phyloP scores from a whole-genome alignment of 2,113 vertebrate species.

The Protobothrops flavoviridis region DNA sequence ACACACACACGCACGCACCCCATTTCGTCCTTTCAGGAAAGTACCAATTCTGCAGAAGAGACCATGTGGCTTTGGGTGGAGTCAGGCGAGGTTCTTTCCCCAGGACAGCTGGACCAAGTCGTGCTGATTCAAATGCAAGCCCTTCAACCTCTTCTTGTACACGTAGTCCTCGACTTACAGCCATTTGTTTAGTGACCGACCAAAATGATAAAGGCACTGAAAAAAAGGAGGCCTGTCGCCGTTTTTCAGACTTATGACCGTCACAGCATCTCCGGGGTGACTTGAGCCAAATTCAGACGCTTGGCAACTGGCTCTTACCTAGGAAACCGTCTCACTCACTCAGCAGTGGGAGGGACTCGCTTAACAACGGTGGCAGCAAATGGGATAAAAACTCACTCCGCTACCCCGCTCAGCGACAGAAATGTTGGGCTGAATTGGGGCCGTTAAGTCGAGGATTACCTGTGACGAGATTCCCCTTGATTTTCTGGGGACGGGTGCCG shows the following conservation, averaged over 20 bases:
- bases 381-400: background rate
- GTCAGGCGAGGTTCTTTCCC: background rate
- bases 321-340: background rate
- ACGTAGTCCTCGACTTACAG: background rate
- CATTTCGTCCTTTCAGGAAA: background rate
- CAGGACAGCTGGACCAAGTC: background rate
- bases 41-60: background rate
- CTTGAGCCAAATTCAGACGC: too few relatives aligned
- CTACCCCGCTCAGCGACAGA: background rate
- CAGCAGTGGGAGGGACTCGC: background rate
- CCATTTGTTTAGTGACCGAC: too few relatives aligned
- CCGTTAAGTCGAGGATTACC: background rate
- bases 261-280: background rate
- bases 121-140: background rate
- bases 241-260: background rate
- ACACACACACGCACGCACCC: too few relatives aligned
- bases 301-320: background rate
- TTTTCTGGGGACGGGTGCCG: background rate
- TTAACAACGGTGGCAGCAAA: background rate
- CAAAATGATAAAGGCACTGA: background rate
- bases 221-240: accelerated
- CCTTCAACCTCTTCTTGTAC: background rate
- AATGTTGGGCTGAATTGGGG: background rate
- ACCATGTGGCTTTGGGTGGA: background rate
- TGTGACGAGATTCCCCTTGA: background rate